These are phyloP conservation scores for Taurulus bubalis DNA, from an alignment of 2,113 vertebrate species.

Conservation along the genomic window DNA sequence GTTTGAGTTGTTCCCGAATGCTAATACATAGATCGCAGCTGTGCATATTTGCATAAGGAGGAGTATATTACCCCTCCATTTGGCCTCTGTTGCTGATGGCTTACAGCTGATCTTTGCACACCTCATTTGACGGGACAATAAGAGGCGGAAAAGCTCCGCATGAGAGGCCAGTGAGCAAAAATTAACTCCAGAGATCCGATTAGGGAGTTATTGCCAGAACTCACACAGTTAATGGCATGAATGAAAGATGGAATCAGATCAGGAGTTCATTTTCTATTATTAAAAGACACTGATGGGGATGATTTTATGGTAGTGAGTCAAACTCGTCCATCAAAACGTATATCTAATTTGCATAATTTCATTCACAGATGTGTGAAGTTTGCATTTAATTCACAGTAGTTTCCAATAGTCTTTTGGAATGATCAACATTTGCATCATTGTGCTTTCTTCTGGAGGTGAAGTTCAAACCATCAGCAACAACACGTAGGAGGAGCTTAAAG, in stretches of 20 bases:
- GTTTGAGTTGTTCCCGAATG: constrained; percentile 67
- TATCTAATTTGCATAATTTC: neutral
- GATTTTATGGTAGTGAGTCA: constrained; percentile 12
- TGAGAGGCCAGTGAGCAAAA: constrained; percentile 41
- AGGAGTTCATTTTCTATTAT: constrained; percentile 24
- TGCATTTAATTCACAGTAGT: neutral
- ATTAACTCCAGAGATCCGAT: constrained; percentile 58
- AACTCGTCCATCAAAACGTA: constrained; percentile 13
- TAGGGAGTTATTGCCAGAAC: constrained; percentile 51
- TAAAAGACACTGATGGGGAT: constrained; percentile 39
- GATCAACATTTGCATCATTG: neutral
- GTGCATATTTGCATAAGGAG: constrained; percentile 71
- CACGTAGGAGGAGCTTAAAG: too few species aligned
- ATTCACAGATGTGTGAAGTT: neutral
- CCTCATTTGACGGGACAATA: constrained; percentile 72
- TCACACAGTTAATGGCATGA: constrained; percentile 43
- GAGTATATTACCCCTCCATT: constrained; percentile 61
- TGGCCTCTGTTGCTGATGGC: constrained; percentile 70
- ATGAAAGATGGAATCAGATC: constrained; percentile 43
- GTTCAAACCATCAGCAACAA: too few species aligned
- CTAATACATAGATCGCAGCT: constrained; percentile 69
- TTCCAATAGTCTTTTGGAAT: constrained; percentile 5
- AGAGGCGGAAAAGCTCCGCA: constrained; percentile 44
- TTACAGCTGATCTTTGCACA: constrained; percentile 76
- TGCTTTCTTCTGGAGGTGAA: neutral